Evolutionary conservation across 2,113 vertebrate species (phyloP), one percentile per base, ranked within the genome.

Genomic region (Trogon melanurus): DNA sequence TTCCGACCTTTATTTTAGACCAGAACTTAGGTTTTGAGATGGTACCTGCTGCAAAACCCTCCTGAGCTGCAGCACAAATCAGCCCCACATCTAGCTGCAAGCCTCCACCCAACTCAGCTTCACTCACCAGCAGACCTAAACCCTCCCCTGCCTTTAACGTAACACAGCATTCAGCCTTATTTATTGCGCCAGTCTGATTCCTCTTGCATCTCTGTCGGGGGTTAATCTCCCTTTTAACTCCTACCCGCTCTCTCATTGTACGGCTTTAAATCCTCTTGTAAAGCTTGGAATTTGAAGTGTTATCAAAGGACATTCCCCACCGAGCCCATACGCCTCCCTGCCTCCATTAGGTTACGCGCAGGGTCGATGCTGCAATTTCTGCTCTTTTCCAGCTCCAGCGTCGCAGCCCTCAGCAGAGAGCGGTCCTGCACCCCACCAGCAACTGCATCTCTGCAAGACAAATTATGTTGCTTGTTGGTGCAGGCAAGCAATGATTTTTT

Each of bases 171-270:
- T 61, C 78, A 78, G 80, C 60, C 41, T 72, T 57, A 81, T 89
- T 93, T 95, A 61, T 48, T 16, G 26, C 3, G 36, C 65, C 88
- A 74, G 47, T 21, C 93, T 53, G 57, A 85, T 64, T 62, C 70
- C 47, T 73, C 61, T 26, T 14, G 23, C 56, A 47, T 67, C 85
- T 82, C 88, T 27, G n/a, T 30, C 0, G 2, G 70, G 23, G 74
- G 74, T 67, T 93, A 93, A 90, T 90, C 91, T 60, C 82, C 48
- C 94, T 84, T 71, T 83, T 84, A 71, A 82, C 65, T 93, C 69
- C 85, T 21, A 13, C 53, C 73, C 8, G 1, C 29, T 41, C 54
- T 51, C 26, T 51, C 65, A 81, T 58, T 82, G 79, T 54, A 25
- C 0, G 0, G 21, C 18, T 75, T 71, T 62, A 95, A 96, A 88